phyloP scores from a whole-genome alignment of 2,113 vertebrate genomes.

The Bufo gargarizans region DNA sequence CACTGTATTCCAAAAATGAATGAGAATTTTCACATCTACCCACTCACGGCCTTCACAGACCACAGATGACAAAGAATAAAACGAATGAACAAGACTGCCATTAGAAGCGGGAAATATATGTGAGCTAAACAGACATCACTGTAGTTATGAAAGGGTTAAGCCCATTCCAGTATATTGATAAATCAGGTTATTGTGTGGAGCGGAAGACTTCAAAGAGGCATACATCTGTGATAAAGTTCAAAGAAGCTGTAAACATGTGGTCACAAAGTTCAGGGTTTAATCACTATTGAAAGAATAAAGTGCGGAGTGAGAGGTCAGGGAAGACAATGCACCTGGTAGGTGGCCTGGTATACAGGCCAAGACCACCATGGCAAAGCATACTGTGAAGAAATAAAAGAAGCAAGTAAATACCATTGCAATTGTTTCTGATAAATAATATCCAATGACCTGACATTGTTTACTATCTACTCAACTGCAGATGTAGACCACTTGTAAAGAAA shows the following conservation, averaged over 20 bases:
- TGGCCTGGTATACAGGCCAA: constrained; percentile 37
- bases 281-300: constrained; percentile 22
- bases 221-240: constrained; percentile 53
- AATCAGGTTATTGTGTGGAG: constrained; percentile 27
- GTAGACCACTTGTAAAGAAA: background rate
- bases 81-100: background rate
- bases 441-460: background rate
- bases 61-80: background rate
- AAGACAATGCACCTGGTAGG: constrained; percentile 45
- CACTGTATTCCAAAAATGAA: too few relatives aligned
- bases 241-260: constrained; percentile 16
- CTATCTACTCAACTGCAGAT: background rate
- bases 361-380: constrained; percentile 8
- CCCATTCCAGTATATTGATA: background rate
- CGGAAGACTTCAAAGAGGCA: constrained; percentile 47
- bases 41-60: too few relatives aligned
- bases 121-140: background rate
- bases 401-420: background rate
- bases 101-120: background rate
- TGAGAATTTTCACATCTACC: too few relatives aligned
- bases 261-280: constrained; percentile 22
- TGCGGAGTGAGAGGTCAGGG: constrained; percentile 7
- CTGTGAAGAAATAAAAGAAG: background rate
- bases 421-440: background rate
- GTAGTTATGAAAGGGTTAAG: constrained; percentile 7